phyloP scores from a whole-genome alignment of 2,797 vertebrate genomes.

The Hephaestus fuliginosus region DNA sequence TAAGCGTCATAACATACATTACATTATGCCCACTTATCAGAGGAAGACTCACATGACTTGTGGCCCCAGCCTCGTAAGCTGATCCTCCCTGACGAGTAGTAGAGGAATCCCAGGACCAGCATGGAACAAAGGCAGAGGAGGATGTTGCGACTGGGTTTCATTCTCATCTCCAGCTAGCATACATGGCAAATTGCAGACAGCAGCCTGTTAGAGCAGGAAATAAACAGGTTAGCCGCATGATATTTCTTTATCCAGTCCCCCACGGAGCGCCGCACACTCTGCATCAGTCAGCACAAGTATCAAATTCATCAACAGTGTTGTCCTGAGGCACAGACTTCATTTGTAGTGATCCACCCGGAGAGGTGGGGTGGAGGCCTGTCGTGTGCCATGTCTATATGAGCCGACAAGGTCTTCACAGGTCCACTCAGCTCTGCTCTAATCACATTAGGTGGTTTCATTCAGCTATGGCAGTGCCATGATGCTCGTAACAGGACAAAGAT shows the following conservation, averaged over 20 bases:
- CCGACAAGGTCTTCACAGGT: not conserved
- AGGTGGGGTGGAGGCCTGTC: not conserved
- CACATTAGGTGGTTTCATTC: too few species aligned
- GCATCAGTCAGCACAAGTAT: not conserved
- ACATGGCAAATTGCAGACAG: conserved; percentile 43
- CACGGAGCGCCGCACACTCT: not conserved
- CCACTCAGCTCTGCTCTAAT: too few species aligned
- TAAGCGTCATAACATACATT: not conserved
- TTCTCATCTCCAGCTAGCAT: conserved; percentile 86
- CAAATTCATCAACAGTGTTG: not conserved
- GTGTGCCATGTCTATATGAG: not conserved
- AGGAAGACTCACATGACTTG: conserved; percentile 89
- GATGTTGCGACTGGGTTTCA: conserved; percentile 90
- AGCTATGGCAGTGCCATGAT: too few species aligned
- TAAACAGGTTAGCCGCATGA: conserved; percentile 14
- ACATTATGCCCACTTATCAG: not conserved
- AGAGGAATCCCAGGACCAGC: conserved; percentile 92
- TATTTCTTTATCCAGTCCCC: not conserved
- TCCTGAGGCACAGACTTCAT: not conserved
- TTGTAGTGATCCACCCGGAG: not conserved
- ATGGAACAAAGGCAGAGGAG: conserved; percentile 92
- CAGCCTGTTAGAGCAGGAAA: conserved; percentile 29
- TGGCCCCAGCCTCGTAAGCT: conserved; percentile 86
- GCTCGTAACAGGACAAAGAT: too few species aligned
- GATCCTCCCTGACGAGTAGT: conserved; percentile 92